Base-by-base conservation (phyloP, 2,888 invertebrate species). In the Pardosa pseudoannulata region DNA sequence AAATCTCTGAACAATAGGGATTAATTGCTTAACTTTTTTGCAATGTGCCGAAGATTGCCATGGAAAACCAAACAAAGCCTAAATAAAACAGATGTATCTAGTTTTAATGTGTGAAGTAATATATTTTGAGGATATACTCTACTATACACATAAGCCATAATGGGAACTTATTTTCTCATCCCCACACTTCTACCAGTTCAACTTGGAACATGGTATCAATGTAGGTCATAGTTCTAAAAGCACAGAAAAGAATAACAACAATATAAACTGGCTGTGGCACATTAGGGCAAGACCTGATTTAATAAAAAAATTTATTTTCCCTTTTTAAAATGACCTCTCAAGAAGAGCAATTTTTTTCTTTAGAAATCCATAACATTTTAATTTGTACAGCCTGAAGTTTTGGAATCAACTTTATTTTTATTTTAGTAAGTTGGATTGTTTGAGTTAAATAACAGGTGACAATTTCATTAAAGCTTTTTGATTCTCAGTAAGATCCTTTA, bases 31-130 rank as follows among this genome's bases (percentile, higher is more conserved):
- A 50, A 70, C 46, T 79, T 79, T 62, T 71, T 76, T 71, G 65
- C 79, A 79, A 56, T 50, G 56, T 76, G 65, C 76, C 70, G 74
- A 82, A 64, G 82, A 74, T 78, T 78, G 79, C 75, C 75, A 78
- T 87, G 87, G 87, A 81, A 87, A 87, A 87, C 87, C 87, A 87
- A 87, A 87, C 87, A 87, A 87, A 87, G 87, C 87, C 62, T 79
- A 81, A 87, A 82, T 76, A 56, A 50, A 76, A 79, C 70, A 72
- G 71, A 79, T 87, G 80, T 87, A 79, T 87, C 82, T 87, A 87
- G 78, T 87, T 79, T 83, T 82, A 82, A 76, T 71, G 75, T 71
- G 72, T 71, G 75, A 85, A 68, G 72, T 71, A 72, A 79, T 78
- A 73, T 83, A 83, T 85, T 85, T 85, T 85, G 83, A 72, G 78